These are phyloP conservation scores for Emys orbicularis DNA, from an alignment of 2,797 vertebrate species.

Conservation along the genomic window DNA sequence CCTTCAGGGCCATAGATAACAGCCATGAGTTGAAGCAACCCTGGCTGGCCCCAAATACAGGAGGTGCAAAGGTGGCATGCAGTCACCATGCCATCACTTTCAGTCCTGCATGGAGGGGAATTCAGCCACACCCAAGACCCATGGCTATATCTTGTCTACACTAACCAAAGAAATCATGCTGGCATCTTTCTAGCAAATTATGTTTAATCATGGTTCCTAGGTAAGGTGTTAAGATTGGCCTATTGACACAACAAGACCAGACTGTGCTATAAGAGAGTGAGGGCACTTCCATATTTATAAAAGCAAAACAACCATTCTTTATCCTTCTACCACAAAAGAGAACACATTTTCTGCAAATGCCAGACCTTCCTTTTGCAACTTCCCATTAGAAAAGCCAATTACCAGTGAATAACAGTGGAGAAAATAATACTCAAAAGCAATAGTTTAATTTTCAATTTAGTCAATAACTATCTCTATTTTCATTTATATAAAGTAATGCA, in stretches of 20 bases:
- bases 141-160: fast-evolving
- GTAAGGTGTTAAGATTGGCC: neutral
- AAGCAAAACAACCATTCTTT: neutral
- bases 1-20: neutral
- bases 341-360: neutral
- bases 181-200: neutral
- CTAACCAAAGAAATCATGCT: neutral
- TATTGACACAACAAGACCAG: neutral
- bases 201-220: neutral
- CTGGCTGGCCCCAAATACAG: neutral
- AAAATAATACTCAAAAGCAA: neutral
- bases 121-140: fast-evolving
- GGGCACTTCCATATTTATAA: neutral
- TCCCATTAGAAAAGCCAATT: neutral
- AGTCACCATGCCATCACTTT: neutral
- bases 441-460: neutral
- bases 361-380: neutral
- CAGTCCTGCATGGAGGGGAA: neutral
- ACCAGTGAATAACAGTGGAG: neutral
- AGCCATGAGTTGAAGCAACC: fast-evolving
- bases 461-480: neutral
- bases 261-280: neutral
- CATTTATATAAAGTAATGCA: neutral
- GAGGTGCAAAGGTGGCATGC: fast-evolving
- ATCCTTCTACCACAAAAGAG: neutral